phyloP scores from a whole-genome alignment of 92 coral and sea anemone species.

The Epizoanthus scotinus region DNA sequence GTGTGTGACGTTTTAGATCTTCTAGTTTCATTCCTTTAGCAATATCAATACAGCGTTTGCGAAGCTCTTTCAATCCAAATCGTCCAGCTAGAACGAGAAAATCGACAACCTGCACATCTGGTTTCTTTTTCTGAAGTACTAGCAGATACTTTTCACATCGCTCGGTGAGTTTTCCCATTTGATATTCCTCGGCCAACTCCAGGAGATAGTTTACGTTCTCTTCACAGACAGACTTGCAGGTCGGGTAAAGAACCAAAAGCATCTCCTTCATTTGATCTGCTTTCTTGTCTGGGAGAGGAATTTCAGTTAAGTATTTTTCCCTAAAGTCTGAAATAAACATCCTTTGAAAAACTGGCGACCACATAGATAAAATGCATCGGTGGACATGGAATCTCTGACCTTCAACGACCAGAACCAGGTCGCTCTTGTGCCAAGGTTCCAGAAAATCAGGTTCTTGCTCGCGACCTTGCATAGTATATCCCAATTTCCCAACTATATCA shows the following conservation, averaged over 20 bases:
- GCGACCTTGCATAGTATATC: conserved; percentile 60
- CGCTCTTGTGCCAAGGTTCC: conserved; percentile 75
- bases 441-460: conserved; percentile 68
- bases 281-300: conserved; percentile 64
- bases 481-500: not conserved
- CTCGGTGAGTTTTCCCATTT: conserved; percentile 77
- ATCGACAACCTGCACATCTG: conserved; percentile 73
- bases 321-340: conserved; percentile 54
- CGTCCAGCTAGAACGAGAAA: conserved; percentile 65
- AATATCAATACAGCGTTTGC: conserved; percentile 73
- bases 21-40: conserved; percentile 69
- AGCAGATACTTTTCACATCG: conserved; percentile 65
- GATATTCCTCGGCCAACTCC: conserved; percentile 66
- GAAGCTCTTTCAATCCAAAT: conserved; percentile 59
- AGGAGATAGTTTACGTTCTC: conserved; percentile 66
- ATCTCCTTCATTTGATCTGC: conserved; percentile 68
- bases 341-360: conserved; percentile 83
- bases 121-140: conserved; percentile 61
- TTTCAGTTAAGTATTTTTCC: conserved; percentile 55
- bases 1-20: conserved; percentile 68
- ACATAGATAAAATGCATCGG: conserved; percentile 70
- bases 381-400: conserved; percentile 68
- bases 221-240: conserved; percentile 62
- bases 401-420: conserved; percentile 60
- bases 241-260: conserved; percentile 72